Evolutionary conservation across 2,113 vertebrate species (phyloP).

Genomic region (Bostrychus sinensis): DNA sequence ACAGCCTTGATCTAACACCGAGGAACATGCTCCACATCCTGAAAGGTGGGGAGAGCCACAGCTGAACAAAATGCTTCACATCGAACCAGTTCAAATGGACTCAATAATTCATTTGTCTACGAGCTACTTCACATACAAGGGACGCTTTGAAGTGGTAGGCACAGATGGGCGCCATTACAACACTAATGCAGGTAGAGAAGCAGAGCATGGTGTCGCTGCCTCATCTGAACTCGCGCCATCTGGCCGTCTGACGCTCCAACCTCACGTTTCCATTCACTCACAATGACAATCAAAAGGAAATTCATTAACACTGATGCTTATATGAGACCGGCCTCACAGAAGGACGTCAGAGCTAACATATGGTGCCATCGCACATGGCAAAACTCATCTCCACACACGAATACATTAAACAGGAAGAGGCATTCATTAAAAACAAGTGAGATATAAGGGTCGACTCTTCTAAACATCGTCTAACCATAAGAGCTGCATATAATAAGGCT

Average conservation of each 20-base stretch:
- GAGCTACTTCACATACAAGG: conserved; percentile 37
- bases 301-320: conserved; percentile 15
- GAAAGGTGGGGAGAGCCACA: conserved; percentile 51
- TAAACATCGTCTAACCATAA: not conserved
- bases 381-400: not conserved
- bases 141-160: conserved; percentile 64
- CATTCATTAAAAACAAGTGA: conserved; percentile 4
- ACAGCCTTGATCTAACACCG: conserved; percentile 54
- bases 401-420: not conserved
- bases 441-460: not conserved
- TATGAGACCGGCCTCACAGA: not conserved
- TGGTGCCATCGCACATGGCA: not conserved
- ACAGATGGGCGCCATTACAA: conserved; percentile 62
- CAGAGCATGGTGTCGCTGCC: not conserved
- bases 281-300: conserved; percentile 7
- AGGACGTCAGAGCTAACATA: not conserved
- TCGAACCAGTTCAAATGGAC: conserved; percentile 52
- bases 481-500: not conserved
- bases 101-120: conserved; percentile 72
- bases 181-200: conserved; percentile 17
- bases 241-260: conserved; percentile 3
- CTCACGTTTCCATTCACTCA: conserved; percentile 10
- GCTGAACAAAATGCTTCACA: conserved; percentile 60
- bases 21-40: conserved; percentile 57
- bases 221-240: conserved; percentile 18